Conservation (phyloP, 2,888 invertebrate genomes). For the Acleris literana region DNA sequence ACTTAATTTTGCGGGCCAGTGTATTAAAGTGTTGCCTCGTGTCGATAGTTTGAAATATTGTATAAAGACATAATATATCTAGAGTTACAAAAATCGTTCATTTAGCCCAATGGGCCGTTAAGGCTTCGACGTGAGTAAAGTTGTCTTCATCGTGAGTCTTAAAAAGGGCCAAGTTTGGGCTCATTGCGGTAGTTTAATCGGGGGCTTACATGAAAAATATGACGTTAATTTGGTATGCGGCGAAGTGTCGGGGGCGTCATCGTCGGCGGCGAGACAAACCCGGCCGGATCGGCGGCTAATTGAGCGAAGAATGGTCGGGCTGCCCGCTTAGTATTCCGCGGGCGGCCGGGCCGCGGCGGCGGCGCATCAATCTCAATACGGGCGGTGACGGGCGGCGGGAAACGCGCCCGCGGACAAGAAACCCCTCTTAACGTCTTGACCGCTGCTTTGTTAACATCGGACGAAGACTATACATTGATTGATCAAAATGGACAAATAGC, state of each 20-base stretch:
- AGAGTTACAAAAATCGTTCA: not conserved
- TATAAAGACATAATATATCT: not conserved
- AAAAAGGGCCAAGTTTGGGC: constrained; percentile 44
- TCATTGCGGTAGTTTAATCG: constrained; percentile 64
- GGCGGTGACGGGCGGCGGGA: constrained; percentile 76
- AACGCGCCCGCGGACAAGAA: constrained; percentile 71
- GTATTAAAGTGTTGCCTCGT: not conserved
- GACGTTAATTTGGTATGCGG: constrained; percentile 76
- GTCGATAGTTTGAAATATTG: not conserved
- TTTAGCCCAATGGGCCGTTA: constrained; percentile 14
- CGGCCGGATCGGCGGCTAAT: constrained; percentile 71
- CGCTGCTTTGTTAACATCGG: constrained; percentile 53
- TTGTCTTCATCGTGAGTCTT: constrained; percentile 24
- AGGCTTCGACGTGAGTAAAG: constrained; percentile 21
- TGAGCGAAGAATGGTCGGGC: constrained; percentile 73
- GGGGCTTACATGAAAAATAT: constrained; percentile 75
- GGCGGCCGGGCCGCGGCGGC: constrained; percentile 59
- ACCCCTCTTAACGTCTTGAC: constrained; percentile 72
- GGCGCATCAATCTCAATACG: constrained; percentile 81
- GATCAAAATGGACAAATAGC: constrained; percentile 51
- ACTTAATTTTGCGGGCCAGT: no score
- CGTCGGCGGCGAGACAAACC: constrained; percentile 59
- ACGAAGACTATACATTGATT: constrained; percentile 55
- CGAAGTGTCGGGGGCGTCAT: constrained; percentile 62
- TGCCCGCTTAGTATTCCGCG: constrained; percentile 76